Evolutionary conservation across 2,888 invertebrate species (phyloP).

Genomic region (Petrolisthes manimaculis): DNA sequence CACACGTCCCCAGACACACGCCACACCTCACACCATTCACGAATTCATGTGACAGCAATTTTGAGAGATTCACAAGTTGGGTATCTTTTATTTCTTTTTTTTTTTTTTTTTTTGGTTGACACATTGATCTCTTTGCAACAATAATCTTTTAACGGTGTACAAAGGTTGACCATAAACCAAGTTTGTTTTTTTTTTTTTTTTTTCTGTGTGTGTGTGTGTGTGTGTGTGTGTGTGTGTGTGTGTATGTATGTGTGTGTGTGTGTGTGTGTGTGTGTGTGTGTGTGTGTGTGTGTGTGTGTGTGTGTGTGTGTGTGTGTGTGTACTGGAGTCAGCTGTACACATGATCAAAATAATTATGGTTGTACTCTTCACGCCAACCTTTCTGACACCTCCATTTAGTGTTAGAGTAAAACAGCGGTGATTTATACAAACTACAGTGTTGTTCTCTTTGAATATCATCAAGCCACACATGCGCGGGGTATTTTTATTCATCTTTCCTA

Average conservation of each 20-base stretch:
- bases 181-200: background rate
- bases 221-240: slow-evolving; percentile 32
- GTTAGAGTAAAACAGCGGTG: background rate
- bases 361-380: too few species aligned
- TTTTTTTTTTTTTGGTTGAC: too few species aligned
- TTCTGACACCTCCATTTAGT: background rate
- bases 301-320: slow-evolving; percentile 10
- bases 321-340: background rate
- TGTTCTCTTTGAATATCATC: background rate
- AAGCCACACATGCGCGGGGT: background rate
- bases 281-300: slow-evolving; percentile 3
- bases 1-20: too few species aligned
- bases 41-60: too few species aligned
- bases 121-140: too few species aligned
- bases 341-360: too few species aligned
- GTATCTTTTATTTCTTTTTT: too few species aligned
- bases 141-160: too few species aligned
- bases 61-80: too few species aligned
- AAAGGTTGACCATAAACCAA: background rate
- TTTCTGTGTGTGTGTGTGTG: background rate
- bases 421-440: background rate
- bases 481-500: too few species aligned
- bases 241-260: background rate
- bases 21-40: too few species aligned
- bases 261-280: slow-evolving; percentile 11